Evolutionary conservation across 2,797 vertebrate genomes (phyloP).

Genomic region (Ibycter americanus): DNA sequence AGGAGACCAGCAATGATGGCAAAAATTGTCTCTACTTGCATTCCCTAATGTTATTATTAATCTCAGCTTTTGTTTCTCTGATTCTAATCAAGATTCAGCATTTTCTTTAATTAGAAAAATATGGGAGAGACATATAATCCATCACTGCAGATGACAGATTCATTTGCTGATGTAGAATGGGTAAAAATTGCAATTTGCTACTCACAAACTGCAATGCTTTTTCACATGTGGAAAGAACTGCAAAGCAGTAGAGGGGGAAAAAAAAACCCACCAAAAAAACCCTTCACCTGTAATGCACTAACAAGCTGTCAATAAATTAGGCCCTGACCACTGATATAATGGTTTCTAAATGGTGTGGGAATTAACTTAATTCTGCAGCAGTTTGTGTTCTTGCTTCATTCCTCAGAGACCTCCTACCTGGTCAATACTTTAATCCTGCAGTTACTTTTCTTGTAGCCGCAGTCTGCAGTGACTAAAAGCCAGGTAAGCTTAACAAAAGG

Average conservation of each 20-base stretch:
- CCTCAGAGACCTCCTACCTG: background rate
- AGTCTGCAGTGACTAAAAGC: background rate
- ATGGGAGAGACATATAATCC: background rate
- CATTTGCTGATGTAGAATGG: background rate
- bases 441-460: background rate
- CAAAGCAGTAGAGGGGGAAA: background rate
- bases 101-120: background rate
- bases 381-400: background rate
- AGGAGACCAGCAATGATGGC: background rate
- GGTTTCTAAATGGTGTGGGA: background rate
- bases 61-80: background rate
- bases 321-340: background rate
- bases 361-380: background rate
- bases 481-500: background rate
- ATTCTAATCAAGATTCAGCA: background rate
- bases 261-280: background rate
- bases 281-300: background rate
- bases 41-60: background rate
- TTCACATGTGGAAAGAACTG: background rate
- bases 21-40: background rate
- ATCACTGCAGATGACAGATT: background rate
- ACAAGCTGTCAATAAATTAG: background rate
- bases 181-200: background rate
- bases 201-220: background rate
- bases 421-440: background rate